Evolutionary conservation across 2,888 invertebrate species (phyloP).

Genomic region (Tachina fera): DNA sequence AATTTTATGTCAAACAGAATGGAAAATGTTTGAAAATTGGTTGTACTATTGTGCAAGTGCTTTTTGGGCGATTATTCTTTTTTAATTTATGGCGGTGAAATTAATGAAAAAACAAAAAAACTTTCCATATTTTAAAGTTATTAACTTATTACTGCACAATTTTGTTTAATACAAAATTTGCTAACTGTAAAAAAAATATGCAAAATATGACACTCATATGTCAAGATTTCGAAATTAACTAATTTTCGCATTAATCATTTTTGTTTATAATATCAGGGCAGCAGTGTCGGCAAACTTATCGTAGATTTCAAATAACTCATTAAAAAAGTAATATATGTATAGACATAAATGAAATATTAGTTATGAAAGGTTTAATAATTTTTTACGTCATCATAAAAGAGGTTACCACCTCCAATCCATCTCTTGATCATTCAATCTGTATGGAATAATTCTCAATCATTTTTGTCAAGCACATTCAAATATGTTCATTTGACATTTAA

Average conservation of each 20-base stretch:
- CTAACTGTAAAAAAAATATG: neutral
- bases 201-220: neutral
- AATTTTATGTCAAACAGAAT: no score
- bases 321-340: neutral
- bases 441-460: neutral
- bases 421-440: conserved; percentile 21
- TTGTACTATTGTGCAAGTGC: no score
- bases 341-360: neutral
- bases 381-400: conserved; percentile 13
- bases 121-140: no score
- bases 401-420: conserved; percentile 11
- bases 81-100: no score
- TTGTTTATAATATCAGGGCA: conserved; percentile 9
- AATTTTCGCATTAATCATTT: neutral
- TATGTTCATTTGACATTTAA: conserved; percentile 26
- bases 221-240: neutral
- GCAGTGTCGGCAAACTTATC: neutral
- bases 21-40: no score
- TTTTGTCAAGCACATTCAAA: conserved; percentile 3
- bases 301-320: neutral
- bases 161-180: neutral
- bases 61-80: no score
- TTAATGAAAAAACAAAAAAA: no score
- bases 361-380: neutral
- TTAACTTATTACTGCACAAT: no score